Evolutionary conservation across 2,888 invertebrate species (phyloP), one percentile per base, ranked within the genome.

Genomic region (Calliscelio sp.): DNA sequence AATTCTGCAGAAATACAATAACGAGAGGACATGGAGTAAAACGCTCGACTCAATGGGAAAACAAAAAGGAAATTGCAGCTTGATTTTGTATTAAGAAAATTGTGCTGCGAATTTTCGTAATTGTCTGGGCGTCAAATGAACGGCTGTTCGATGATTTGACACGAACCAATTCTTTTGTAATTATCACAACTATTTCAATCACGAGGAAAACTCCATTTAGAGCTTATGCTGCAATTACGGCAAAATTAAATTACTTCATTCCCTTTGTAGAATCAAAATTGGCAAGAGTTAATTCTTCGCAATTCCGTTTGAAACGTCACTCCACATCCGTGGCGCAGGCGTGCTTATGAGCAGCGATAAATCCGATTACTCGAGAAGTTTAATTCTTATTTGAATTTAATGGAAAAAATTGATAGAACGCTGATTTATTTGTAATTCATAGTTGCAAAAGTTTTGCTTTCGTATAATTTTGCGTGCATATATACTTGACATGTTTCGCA

Each of bases 231-330:
- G 57, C 18, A 70, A 55, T 70, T 70, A 57, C 57, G 25, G 18
- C 5, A n/a, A 38, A 70, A 70, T 70, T 51, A 70, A 70, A 57
- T 41, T 57, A 70, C 44, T 41, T 14, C 41, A 18, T n/a, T 55
- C 57, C 25, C 38, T 71, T 59, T 46, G 59, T 59, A 22, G 59
- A 22, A 55, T 46, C 35, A 32, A 57, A 71, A 71, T 71, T 71
- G 57, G 41, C 44, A 71, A 41, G 55, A 71, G 57, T 57, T 71
- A 59, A 71, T 71, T 59, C 59, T 71, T 71, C 57, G 11, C 28
- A 25, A 18, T 35, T 53, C n/a, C 14, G n/a, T 46, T 65, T 22
- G 5, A 49, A 57, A 57, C 57, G 35, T 57, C 25, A 20, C 20
- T 57, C 20, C 6, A 32, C 2, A 32, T 55, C 32, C 55, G 18